Evolutionary conservation across 2,113 vertebrate genomes (phyloP).

Genomic region (Echinops telfairi): DNA sequence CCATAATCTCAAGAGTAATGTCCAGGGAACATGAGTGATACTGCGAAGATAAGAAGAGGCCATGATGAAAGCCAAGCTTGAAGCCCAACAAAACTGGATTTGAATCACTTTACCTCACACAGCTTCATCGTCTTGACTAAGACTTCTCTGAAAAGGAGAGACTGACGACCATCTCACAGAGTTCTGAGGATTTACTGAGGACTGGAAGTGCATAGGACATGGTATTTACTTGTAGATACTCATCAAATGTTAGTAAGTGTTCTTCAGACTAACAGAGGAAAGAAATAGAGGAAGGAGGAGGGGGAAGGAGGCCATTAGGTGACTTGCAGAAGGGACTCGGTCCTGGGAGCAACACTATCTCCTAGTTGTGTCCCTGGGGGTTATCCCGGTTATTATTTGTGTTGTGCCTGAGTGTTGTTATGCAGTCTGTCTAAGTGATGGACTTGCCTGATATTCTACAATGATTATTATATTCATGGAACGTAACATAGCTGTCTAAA

Average conservation of each 20-base stretch:
- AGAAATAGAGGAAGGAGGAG: not conserved
- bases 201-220: not conserved
- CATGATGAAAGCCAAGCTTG: constrained; percentile 37
- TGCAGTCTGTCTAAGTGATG: not conserved
- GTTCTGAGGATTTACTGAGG: constrained; percentile 37
- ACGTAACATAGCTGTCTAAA: constrained; percentile 44
- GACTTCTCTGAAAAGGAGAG: constrained; percentile 57
- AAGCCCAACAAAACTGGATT: constrained; percentile 67
- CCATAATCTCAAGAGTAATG: constrained; percentile 40
- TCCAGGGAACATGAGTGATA: not conserved
- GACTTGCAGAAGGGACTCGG: not conserved
- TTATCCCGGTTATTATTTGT: not conserved
- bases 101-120: constrained; percentile 45
- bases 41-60: constrained; percentile 47
- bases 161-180: constrained; percentile 30
- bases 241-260: not conserved
- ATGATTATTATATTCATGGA: not conserved
- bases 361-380: not conserved
- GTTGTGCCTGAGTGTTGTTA: not conserved
- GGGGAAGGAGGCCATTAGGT: not conserved
- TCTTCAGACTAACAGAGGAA: not conserved
- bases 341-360: not conserved
- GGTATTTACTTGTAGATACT: not conserved
- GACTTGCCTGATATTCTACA: not conserved
- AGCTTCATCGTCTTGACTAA: constrained; percentile 42